Evolutionary conservation across 2,797 vertebrate species (phyloP).

Genomic region (Sebastes iracundus): DNA sequence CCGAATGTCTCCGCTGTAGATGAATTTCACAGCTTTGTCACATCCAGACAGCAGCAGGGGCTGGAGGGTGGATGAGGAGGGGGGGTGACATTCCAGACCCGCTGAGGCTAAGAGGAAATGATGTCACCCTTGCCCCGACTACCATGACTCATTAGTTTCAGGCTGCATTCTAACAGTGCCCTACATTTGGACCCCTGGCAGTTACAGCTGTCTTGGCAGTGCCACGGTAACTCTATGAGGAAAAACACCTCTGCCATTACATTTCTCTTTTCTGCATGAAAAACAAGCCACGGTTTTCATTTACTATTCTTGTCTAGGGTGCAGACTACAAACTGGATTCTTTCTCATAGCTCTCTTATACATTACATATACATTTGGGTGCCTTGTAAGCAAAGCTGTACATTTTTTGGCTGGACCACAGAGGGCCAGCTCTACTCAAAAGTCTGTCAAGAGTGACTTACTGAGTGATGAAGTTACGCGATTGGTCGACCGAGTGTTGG

Average conservation of each 20-base stretch:
- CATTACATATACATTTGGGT: conserved; percentile 1
- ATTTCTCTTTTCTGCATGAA: conserved; percentile 15
- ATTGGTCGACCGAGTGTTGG: too few species aligned
- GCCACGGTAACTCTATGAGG: conserved; percentile 7
- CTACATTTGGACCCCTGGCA: conserved; percentile 45
- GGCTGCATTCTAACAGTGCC: conserved; percentile 36
- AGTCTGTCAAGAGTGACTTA: too few species aligned
- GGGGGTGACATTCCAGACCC: conserved; percentile 65
- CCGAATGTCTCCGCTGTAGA: not conserved
- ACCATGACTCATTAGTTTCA: conserved; percentile 72
- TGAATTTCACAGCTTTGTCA: conserved; percentile 59
- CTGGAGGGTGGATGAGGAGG: not conserved
- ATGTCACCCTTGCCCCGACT: conserved; percentile 71
- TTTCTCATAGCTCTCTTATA: conserved; percentile 1
- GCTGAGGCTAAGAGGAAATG: conserved; percentile 66
- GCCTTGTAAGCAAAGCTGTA: conserved; percentile 29
- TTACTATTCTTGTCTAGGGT: not conserved
- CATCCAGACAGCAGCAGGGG: conserved; percentile 22
- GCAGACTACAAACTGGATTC: not conserved
- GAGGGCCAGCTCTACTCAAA: too few species aligned
- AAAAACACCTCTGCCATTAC: conserved; percentile 38
- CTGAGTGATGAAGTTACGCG: too few species aligned
- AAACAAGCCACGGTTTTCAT: conserved; percentile 18
- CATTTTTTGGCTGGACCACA: not conserved
- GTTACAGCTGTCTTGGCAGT: conserved; percentile 29